phyloP scores from a whole-genome alignment of 2,888 invertebrate species.

The Mechanitis mazaeus region DNA sequence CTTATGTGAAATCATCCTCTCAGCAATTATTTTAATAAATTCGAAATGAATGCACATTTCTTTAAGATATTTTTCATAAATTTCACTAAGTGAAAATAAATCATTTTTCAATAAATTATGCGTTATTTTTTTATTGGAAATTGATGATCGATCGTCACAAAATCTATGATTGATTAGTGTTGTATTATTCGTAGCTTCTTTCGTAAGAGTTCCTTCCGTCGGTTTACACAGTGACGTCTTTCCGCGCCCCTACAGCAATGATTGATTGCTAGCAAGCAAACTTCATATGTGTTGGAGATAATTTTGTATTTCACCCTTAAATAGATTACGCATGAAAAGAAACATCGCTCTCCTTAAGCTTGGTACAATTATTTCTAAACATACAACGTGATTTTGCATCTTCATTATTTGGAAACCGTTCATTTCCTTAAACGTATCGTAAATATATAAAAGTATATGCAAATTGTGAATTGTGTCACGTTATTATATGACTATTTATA shows the following conservation, averaged over 20 bases:
- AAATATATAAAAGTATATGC: not conserved
- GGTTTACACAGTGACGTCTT: conserved; percentile 65
- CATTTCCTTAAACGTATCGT: conserved; percentile 14
- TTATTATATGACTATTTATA: not conserved
- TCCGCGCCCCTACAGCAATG: conserved; percentile 64
- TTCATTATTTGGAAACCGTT: conserved; percentile 47
- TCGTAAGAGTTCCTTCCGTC: conserved; percentile 65
- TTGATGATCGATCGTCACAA: conserved; percentile 72
- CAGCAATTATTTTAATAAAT: not conserved
- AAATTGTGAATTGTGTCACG: not conserved
- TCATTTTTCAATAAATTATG: conserved; percentile 23
- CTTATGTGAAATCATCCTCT: conserved; percentile 60
- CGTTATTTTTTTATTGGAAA: conserved; percentile 61
- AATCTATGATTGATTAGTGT: conserved; percentile 76
- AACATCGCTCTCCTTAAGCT: conserved; percentile 52
- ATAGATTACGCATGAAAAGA: conserved; percentile 73
- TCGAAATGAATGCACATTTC: not conserved
- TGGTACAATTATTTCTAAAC: conserved; percentile 42
- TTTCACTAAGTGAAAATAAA: conserved; percentile 22
- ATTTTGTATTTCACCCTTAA: conserved; percentile 75
- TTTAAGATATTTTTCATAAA: conserved; percentile 15
- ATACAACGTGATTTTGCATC: conserved; percentile 56
- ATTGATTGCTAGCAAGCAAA: conserved; percentile 70
- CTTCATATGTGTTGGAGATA: conserved; percentile 75
- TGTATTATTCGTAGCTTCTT: conserved; percentile 72